Evolutionary conservation across 2,113 vertebrate genomes (phyloP).

Genomic region (Perognathus longimembris): DNA sequence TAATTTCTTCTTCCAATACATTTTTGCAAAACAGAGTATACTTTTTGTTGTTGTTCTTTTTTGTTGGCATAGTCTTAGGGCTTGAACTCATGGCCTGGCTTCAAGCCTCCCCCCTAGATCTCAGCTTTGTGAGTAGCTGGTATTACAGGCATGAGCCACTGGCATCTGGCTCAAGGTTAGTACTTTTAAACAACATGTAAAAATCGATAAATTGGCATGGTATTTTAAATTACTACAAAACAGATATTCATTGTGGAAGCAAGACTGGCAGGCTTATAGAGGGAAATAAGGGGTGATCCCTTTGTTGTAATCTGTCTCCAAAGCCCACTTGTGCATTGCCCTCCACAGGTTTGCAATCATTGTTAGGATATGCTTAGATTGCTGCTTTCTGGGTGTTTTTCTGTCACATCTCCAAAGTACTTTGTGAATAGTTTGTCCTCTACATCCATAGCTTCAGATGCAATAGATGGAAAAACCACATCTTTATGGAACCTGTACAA

Average conservation of each 20-base stretch:
- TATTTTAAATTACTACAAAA: neutral
- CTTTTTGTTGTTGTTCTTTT: neutral
- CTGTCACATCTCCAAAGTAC: neutral
- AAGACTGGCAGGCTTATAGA: neutral
- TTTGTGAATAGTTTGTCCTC: neutral
- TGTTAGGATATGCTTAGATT: neutral
- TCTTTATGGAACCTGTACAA: neutral
- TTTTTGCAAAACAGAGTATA: neutral
- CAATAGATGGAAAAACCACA: neutral
- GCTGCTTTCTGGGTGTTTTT: neutral
- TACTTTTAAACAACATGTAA: neutral
- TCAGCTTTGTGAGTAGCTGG: too few species aligned
- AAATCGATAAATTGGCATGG: neutral
- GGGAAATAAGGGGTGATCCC: neutral
- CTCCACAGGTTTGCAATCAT: neutral
- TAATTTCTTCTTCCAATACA: slow-evolving; percentile 7
- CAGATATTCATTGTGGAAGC: neutral
- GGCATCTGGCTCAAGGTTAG: neutral
- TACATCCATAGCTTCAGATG: neutral
- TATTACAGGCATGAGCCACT: too few species aligned
- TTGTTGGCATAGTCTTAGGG: too few species aligned
- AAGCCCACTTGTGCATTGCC: neutral
- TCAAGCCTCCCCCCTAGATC: too few species aligned
- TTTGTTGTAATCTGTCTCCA: neutral
- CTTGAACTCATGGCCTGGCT: too few species aligned